phyloP scores from a whole-genome alignment of 2,888 invertebrate species.

The Lasiommata megera region DNA sequence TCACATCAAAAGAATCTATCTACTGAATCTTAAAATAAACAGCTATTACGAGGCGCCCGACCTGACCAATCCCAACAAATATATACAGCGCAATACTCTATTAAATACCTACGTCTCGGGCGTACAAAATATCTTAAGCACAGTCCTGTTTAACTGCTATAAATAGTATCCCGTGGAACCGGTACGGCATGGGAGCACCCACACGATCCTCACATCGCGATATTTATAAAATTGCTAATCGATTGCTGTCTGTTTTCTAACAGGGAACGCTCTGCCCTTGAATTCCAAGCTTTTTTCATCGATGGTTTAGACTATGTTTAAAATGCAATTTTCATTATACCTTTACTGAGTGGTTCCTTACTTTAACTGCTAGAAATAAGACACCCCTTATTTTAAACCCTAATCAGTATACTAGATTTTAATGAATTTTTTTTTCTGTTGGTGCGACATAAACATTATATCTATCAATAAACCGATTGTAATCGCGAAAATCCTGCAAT shows the following conservation, averaged over 20 bases:
- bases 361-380: no score
- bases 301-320: not conserved
- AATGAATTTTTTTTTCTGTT: no score
- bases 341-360: no score
- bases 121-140: constrained; percentile 25
- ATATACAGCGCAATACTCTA: not conserved
- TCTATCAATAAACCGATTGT: no score
- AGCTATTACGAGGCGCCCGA: not conserved
- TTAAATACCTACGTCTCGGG: constrained; percentile 12
- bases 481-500: no score
- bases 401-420: no score
- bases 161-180: constrained; percentile 44
- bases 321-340: no score
- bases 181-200: constrained; percentile 53
- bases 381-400: no score
- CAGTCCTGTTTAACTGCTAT: constrained; percentile 38
- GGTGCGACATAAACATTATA: no score
- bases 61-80: constrained; percentile 2
- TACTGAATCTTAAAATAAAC: not conserved
- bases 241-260: constrained; percentile 42
- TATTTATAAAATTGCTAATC: constrained; percentile 49
- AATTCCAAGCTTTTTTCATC: not conserved
- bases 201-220: constrained; percentile 46
- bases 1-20: not conserved
- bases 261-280: constrained; percentile 9